A percentile compares a stretch with the other conserved stretches of the same genome.
These are phyloP conservation scores for Nymphalis polychloros DNA, from an alignment of 2,888 invertebrate genomes.

Conservation along the genomic window DNA sequence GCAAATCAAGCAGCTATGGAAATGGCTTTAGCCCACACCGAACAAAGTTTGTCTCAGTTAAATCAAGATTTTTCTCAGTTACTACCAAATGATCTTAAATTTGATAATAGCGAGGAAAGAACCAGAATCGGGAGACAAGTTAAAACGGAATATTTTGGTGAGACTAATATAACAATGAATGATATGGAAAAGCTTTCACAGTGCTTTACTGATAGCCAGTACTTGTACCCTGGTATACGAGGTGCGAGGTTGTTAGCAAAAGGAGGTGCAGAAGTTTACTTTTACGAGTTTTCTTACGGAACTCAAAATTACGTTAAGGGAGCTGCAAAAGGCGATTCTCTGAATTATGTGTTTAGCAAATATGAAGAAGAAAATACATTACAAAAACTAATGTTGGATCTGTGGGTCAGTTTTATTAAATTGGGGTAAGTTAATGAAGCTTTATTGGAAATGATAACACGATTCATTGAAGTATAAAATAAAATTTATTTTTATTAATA, in stretches of 20 bases:
- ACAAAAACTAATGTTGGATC: conserved; percentile 49
- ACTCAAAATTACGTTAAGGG: conserved; percentile 59
- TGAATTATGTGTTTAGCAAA: conserved; percentile 76
- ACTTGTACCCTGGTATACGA: conserved; percentile 58
- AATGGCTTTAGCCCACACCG: conserved; percentile 51
- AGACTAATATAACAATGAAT: conserved; percentile 45
- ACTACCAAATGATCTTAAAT: conserved; percentile 60
- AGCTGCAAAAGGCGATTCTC: conserved; percentile 79
- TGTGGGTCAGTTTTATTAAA: conserved; percentile 76
- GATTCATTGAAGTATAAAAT: too few species aligned
- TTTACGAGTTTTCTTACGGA: conserved; percentile 81
- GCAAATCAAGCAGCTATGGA: conserved; percentile 60
- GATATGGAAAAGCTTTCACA: conserved; percentile 49
- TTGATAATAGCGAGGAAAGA: conserved; percentile 43
- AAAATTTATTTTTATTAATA: background rate
- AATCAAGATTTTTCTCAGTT: conserved; percentile 49
- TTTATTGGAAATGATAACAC: conserved; percentile 16
- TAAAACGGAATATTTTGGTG: conserved; percentile 57
- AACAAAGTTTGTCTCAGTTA: conserved; percentile 46
- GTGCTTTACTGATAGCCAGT: conserved; percentile 60
- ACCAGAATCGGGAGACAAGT: conserved; percentile 47
- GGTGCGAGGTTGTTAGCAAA: conserved; percentile 53
- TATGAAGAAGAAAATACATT: conserved; percentile 34
- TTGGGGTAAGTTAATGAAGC: conserved; percentile 66
- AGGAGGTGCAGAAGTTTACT: conserved; percentile 71